A percentile compares a stretch with the other conserved stretches of the same genome.
Evolutionary conservation across 2,113 vertebrate genomes (phyloP).

Genomic region (Malaclemys terrapin): DNA sequence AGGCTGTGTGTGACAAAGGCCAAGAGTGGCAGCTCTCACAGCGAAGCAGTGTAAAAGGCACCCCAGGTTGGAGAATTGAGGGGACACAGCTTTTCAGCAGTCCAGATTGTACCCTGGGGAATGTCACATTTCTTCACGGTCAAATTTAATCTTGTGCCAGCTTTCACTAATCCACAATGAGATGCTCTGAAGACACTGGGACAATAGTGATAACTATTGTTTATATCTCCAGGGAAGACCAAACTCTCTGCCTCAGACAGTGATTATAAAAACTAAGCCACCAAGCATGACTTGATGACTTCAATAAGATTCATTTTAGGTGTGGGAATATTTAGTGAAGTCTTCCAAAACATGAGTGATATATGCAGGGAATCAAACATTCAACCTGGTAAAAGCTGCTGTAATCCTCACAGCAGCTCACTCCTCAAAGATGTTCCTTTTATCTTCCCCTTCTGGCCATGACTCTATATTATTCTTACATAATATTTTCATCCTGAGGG

Average conservation of each 20-base stretch:
- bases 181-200: not conserved
- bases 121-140: not conserved
- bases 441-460: not conserved
- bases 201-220: not conserved
- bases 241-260: constrained; percentile 13
- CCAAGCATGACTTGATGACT: not conserved
- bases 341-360: not conserved
- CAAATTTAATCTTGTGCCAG: not conserved
- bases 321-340: not conserved
- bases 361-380: not conserved
- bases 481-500: not conserved
- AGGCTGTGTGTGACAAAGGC: too few relatives aligned
- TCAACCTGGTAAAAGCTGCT: not conserved
- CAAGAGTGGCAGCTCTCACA: too few relatives aligned
- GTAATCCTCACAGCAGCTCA: not conserved
- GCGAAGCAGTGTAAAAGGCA: too few relatives aligned
- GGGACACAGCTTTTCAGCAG: too few relatives aligned
- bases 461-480: not conserved
- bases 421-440: not conserved
- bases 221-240: not conserved
- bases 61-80: too few relatives aligned
- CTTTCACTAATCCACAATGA: not conserved
- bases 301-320: constrained; percentile 13
- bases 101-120: too few relatives aligned
- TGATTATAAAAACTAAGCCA: constrained; percentile 14